A percentile compares a stretch with the other conserved stretches of the same genome.
These are phyloP conservation scores for Clarias fuscus DNA, from an alignment of 2,797 vertebrate genomes.

Conservation along the genomic window DNA sequence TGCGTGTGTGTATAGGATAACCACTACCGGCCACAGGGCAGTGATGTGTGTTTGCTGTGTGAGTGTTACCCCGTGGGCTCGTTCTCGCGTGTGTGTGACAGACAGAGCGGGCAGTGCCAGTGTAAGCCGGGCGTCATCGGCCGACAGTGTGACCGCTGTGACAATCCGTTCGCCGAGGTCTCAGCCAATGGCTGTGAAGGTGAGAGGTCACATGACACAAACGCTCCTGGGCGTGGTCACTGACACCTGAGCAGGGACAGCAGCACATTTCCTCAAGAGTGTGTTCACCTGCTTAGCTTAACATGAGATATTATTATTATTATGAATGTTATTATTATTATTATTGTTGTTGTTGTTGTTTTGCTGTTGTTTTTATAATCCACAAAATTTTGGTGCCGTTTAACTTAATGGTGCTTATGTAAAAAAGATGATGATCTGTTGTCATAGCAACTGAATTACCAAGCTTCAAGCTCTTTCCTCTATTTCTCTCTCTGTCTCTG, in stretches of 20 bases:
- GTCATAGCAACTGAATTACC: background rate
- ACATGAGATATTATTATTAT: background rate
- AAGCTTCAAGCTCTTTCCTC: background rate
- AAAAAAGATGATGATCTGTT: background rate
- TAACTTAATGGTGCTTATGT: background rate
- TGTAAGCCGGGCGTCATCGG: conserved; percentile 94
- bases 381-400: background rate
- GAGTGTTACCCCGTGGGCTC: conserved; percentile 93
- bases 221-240: background rate
- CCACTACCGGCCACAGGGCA: conserved; percentile 80
- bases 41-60: conserved; percentile 82
- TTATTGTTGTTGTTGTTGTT: background rate
- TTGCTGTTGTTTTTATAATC: background rate
- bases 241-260: background rate
- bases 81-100: conserved; percentile 85
- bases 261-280: no score
- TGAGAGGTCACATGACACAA: conserved; percentile 57
- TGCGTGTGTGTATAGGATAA: conserved; percentile 80
- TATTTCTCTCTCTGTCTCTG: no score
- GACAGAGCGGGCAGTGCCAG: conserved; percentile 85
- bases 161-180: conserved; percentile 97
- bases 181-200: conserved; percentile 91
- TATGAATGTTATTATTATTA: no score
- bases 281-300: no score
- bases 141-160: conserved; percentile 90